Conservation (phyloP, 1,140 invertebrate species). For the Drosophila pectinifera region DNA sequence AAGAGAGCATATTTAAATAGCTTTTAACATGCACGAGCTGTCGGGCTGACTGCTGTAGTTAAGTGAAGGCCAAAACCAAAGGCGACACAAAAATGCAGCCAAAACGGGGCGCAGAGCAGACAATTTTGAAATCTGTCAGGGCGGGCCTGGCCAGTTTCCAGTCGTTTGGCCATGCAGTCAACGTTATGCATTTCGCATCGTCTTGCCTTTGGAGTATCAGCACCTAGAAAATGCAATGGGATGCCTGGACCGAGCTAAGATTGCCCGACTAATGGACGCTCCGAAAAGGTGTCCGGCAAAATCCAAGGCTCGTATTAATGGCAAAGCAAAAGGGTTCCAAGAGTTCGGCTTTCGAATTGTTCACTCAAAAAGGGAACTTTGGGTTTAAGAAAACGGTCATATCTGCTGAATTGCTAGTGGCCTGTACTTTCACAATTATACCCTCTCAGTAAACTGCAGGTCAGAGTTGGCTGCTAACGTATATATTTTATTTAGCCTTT, state of each 20-base stretch:
- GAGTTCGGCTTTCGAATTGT: neutral
- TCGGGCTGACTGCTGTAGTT: conserved; percentile 73
- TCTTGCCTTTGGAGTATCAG: conserved; percentile 56
- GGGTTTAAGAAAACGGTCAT: too few relatives aligned
- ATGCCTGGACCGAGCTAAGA: conserved; percentile 19
- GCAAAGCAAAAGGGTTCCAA: neutral
- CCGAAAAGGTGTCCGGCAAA: conserved; percentile 1
- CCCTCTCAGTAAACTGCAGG: too few relatives aligned
- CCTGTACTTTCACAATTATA: too few relatives aligned
- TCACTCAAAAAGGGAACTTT: neutral
- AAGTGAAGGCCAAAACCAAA: conserved; percentile 78
- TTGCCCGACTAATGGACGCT: conserved; percentile 39
- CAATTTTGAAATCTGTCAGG: conserved; percentile 63
- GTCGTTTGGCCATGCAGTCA: conserved; percentile 72
- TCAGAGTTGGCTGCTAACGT: too few relatives aligned
- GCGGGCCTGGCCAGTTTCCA: conserved; percentile 54
- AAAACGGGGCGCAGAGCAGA: conserved; percentile 41
- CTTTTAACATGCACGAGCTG: conserved; percentile 82
- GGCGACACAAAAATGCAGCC: conserved; percentile 77
- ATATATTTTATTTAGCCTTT: too few relatives aligned
- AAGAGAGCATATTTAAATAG: conserved; percentile 83
- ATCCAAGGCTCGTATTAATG: conserved; percentile 1
- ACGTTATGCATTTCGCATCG: conserved; percentile 61
- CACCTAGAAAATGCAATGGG: conserved; percentile 46
- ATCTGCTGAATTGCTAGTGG: too few relatives aligned